Percentiles rank a stretch among this genome's conserved stretches.
phyloP scores from a whole-genome alignment of 2,113 vertebrate species.

The Sander vitreus region DNA sequence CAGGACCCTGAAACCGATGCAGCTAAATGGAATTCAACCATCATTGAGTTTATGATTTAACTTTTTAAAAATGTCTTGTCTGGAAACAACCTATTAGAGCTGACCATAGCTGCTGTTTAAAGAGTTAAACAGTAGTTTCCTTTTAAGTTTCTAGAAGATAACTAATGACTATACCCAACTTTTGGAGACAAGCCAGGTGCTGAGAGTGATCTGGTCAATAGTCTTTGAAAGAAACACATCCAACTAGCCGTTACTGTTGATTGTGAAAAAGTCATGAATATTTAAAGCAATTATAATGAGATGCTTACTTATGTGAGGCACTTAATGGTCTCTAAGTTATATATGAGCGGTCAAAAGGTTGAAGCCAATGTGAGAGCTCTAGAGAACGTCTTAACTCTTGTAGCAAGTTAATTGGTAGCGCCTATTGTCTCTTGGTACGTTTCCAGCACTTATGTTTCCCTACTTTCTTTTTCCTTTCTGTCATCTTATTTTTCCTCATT shows the following conservation, averaged over 20 bases:
- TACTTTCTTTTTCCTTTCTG: constrained; percentile 5
- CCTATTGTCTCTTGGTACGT: constrained; percentile 57
- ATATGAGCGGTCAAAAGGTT: constrained; percentile 76
- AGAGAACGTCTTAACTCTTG: constrained; percentile 51
- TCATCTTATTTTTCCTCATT: constrained; percentile 9
- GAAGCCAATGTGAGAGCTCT: constrained; percentile 47
- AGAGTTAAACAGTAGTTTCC: background rate
- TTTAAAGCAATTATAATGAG: constrained; percentile 70
- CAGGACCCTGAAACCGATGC: no score
- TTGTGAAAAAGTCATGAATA: constrained; percentile 61
- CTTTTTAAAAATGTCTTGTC: background rate
- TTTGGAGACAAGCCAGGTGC: background rate
- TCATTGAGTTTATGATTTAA: background rate
- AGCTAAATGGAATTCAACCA: no score
- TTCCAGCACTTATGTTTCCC: constrained; percentile 23
- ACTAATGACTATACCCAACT: background rate
- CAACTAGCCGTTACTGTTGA: constrained; percentile 5
- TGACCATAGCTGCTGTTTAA: background rate
- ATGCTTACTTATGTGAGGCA: constrained; percentile 53
- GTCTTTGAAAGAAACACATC: constrained; percentile 15
- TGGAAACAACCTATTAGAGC: background rate
- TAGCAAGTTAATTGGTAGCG: constrained; percentile 69
- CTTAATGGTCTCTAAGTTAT: constrained; percentile 71
- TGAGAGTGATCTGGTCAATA: background rate
- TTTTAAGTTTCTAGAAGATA: background rate